These are phyloP conservation scores for Tokudaia tokunoshimensis DNA, from an alignment of 2,797 vertebrate species.

Conservation along the genomic window DNA sequence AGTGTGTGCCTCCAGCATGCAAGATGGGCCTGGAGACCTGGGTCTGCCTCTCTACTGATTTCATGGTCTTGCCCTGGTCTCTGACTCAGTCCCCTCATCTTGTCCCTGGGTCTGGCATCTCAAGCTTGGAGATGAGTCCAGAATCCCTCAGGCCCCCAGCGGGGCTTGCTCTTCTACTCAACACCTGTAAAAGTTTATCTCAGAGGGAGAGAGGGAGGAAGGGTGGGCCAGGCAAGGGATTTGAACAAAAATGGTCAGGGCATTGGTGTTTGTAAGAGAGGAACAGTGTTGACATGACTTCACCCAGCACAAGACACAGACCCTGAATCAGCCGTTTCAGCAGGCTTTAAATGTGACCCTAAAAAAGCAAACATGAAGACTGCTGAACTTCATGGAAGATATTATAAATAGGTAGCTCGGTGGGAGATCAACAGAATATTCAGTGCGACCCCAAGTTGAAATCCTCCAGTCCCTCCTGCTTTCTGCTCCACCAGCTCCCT, in stretches of 20 bases:
- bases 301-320: background rate
- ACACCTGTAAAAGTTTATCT: conserved; percentile 49
- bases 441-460: conserved; percentile 37
- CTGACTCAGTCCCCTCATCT: background rate
- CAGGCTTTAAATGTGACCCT: conserved; percentile 1
- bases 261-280: conserved; percentile 47
- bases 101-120: conserved; percentile 4
- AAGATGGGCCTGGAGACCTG: background rate
- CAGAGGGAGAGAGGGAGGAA: background rate
- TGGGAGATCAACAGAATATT: background rate
- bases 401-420: background rate
- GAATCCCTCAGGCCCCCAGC: background rate
- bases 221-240: background rate
- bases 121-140: background rate
- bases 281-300: background rate
- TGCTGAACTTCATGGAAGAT: background rate
- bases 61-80: background rate
- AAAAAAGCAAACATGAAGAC: background rate
- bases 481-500: conserved; percentile 42
- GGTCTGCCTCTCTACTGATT: background rate
- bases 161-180: background rate
- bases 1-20: background rate
- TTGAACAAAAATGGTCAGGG: conserved; percentile 73
- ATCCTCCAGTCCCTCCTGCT: background rate
- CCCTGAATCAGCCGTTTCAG: background rate